phyloP scores from a whole-genome alignment of 2,888 invertebrate genomes.

The Agrotis segetum region DNA sequence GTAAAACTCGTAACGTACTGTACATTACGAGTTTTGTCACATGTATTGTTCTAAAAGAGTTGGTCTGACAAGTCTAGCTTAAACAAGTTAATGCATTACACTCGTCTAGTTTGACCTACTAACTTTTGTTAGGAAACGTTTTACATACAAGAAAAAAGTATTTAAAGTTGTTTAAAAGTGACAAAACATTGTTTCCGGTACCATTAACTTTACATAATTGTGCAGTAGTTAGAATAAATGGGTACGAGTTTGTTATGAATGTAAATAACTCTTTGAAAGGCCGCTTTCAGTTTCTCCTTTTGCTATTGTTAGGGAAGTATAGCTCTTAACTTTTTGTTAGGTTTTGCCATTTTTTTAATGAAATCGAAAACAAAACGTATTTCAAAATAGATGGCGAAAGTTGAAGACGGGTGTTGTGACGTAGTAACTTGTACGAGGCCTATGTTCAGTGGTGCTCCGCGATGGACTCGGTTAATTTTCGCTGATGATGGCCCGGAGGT shows the following conservation, averaged over 20 bases:
- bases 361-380: no score
- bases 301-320: not conserved
- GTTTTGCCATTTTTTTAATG: not conserved
- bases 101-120: slow-evolving; percentile 31
- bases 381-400: no score
- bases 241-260: not conserved
- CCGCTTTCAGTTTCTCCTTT: not conserved
- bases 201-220: slow-evolving; percentile 40
- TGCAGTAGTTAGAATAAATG: slow-evolving; percentile 1
- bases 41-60: slow-evolving; percentile 14
- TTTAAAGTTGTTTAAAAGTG: slow-evolving; percentile 7
- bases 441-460: no score
- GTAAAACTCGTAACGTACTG: not conserved
- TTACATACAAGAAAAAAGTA: slow-evolving; percentile 19
- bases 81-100: slow-evolving; percentile 40
- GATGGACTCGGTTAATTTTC: no score
- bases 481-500: no score
- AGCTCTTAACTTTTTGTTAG: not conserved
- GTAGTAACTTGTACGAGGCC: no score
- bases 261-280: not conserved
- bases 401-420: no score
- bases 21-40: not conserved
- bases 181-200: slow-evolving; percentile 12
- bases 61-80: slow-evolving; percentile 4
- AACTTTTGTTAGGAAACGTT: slow-evolving; percentile 19